Evolutionary conservation across 92 coral and sea anemone species (phyloP), one percentile per base, ranked within the genome.

Genomic region (Micromussa lordhowensis): DNA sequence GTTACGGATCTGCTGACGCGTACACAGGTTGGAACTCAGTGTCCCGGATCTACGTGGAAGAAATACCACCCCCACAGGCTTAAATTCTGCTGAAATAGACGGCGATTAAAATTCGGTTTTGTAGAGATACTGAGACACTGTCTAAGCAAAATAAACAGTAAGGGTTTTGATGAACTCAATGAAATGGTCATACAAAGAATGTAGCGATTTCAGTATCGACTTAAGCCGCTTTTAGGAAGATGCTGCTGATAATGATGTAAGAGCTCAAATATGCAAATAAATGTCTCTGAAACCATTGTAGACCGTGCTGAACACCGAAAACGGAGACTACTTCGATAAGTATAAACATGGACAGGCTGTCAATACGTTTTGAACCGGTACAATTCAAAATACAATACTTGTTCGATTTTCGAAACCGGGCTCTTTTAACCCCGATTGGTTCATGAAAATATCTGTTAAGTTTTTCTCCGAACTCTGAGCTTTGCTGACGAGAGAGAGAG

Each of bases 41-140:
- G 13, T 87, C 90, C 63, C 82, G 90, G 68, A 87, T 87, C 31
- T 82, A 79, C 66, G 64, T 88, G 53, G 91, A 88, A 35, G 91
- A 88, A 77, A 66, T 88, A 18, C 82, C 91, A 34, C 88, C 89
- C 44, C 83, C 88, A 19, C 91, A 88, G 74, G 51, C 36, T 73
- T 82, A 82, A 78, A 49, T n/a, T 40, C 3, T 69, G 75, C 17
- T 7, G 21, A 13, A 69, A 68, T 3, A 66, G 31, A 28, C 15
- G 12, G 14, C 9, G 72, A 21, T 1, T 14, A 12, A 13, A 69
- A 26, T 29, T 17, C 31, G 10, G 19, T 29, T 4, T 69, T 13
- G 7, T 44, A 44, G 51, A 44, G 51, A 44, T 13, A 44, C 51
- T 44, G 1, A 11, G 64, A 58, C 18, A 22, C 24, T 58, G 2